Percentiles rank a stretch among this genome's conserved stretches.
These are phyloP conservation scores for Xiphias gladius DNA, from an alignment of 2,113 vertebrate species.

Conservation along the genomic window DNA sequence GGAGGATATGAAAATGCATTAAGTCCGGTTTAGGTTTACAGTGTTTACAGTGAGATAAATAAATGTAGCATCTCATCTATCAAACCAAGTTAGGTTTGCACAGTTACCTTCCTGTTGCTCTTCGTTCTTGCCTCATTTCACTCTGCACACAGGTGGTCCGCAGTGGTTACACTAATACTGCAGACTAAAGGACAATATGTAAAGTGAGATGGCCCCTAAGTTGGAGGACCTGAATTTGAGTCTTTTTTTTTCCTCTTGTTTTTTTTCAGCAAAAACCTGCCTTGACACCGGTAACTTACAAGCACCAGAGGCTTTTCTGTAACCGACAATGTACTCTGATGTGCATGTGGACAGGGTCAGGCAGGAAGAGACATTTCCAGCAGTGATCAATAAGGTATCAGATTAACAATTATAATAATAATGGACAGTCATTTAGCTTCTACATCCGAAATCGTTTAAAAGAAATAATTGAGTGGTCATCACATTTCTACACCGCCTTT, in stretches of 20 bases:
- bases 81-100: constrained; percentile 4
- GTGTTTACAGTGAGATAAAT: constrained; percentile 19
- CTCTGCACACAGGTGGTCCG: not conserved
- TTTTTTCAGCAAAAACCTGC: not conserved
- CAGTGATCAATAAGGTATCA: constrained; percentile 44
- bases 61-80: constrained; percentile 8
- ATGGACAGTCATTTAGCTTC: constrained; percentile 3
- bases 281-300: constrained; percentile 1
- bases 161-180: constrained; percentile 16
- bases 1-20: not conserved
- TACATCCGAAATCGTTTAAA: constrained; percentile 18
- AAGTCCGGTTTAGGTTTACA: constrained; percentile 10
- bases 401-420: constrained; percentile 27
- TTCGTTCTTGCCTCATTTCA: constrained; percentile 6
- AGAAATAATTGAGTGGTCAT: constrained; percentile 10
- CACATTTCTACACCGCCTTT: not conserved
- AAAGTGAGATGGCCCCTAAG: not conserved
- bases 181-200: not conserved
- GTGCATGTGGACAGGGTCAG: constrained; percentile 8
- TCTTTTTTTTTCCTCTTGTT: not conserved
- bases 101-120: constrained; percentile 8
- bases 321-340: constrained; percentile 26
- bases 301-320: constrained; percentile 13
- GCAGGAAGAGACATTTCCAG: constrained; percentile 39
- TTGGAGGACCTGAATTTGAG: constrained; percentile 5